Base-by-base conservation (phyloP, 2,797 vertebrate genomes). In the Hippocampus kuda region DNA sequence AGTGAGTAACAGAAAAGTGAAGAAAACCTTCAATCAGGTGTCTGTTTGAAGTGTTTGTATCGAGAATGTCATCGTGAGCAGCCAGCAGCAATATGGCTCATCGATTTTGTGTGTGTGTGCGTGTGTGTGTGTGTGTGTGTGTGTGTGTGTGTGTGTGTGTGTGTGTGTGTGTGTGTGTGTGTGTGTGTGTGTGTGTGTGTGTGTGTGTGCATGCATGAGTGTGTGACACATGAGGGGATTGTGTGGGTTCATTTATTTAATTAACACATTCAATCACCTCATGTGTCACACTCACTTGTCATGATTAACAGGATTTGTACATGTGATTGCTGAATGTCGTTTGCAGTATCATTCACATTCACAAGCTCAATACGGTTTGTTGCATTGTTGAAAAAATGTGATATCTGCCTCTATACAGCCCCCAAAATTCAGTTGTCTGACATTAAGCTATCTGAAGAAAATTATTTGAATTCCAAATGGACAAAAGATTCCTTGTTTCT, bases 1-100 rank as follows among this genome's bases (percentile, higher is more conserved):
- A 48, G 57, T 62, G 34, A 73, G 26, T 49, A 70, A 71, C 74
- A 76, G 15, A 27, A 74, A 80, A 77, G 75, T 75, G 67, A 75
- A 73, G 77, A 54, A 65, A n/a, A 62, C 67, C 69, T 70, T 30
- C 75, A 9, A 12, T 22, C 26, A 56, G 75, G 46, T 74, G 69
- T 74, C 63, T 75, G 51, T 65, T 44, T 65, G 61, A 72, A 42
- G 53, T 66, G 48, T 68, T 15, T 46, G 12, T 71, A 10, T 20
- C 48, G 68, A 8, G 27, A 0, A 16, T 65, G 7, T 66, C 1
- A 22, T 34, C 2, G 2, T 38, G 34, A 63, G 61, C 22, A 38
- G 30, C 59, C 59, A 61, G 59, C 27, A 42, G 38, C 64, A 46
- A 30, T 24, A n/a, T 26, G 51, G 22, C 3, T 53, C 51, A n/a